These are phyloP conservation scores for Psittacula cyanocephala DNA, from an alignment of 2,113 vertebrate species.

Conservation along the genomic window DNA sequence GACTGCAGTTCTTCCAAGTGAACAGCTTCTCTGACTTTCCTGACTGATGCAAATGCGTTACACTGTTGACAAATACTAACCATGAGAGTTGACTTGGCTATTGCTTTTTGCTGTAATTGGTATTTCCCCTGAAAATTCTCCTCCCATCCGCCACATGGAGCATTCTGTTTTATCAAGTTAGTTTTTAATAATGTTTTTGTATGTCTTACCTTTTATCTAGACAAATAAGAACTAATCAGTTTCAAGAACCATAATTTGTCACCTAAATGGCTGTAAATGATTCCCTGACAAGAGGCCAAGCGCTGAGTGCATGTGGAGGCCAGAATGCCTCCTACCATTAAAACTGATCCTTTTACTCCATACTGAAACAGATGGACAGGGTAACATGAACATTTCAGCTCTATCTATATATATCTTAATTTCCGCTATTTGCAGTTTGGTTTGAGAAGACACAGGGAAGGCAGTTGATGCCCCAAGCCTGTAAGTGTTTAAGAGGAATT, in stretches of 20 bases:
- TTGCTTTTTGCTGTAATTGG: conserved; percentile 15
- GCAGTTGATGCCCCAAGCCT: neutral
- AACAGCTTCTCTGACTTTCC: conserved; percentile 58
- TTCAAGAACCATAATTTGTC: neutral
- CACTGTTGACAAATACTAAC: conserved; percentile 61
- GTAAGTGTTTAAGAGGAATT: neutral
- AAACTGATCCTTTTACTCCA: neutral
- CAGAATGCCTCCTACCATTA: neutral
- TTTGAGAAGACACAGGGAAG: neutral
- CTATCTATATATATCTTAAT: neutral
- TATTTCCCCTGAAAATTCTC: conserved; percentile 52
- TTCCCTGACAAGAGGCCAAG: neutral
- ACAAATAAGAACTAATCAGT: neutral
- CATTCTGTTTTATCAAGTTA: neutral
- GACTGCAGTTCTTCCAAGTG: conserved; percentile 53
- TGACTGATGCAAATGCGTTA: conserved; percentile 65
- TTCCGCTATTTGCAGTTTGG: neutral
- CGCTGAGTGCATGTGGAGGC: neutral
- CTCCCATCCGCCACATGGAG: neutral
- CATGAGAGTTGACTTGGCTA: conserved; percentile 52
- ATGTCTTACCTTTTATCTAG: neutral
- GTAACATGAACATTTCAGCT: neutral
- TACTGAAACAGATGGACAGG: neutral
- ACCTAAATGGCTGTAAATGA: neutral
- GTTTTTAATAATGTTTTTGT: neutral